These are phyloP conservation scores for Philotrypesis tridentata DNA, from an alignment of 1,140 invertebrate genomes.

Conservation along the genomic window DNA sequence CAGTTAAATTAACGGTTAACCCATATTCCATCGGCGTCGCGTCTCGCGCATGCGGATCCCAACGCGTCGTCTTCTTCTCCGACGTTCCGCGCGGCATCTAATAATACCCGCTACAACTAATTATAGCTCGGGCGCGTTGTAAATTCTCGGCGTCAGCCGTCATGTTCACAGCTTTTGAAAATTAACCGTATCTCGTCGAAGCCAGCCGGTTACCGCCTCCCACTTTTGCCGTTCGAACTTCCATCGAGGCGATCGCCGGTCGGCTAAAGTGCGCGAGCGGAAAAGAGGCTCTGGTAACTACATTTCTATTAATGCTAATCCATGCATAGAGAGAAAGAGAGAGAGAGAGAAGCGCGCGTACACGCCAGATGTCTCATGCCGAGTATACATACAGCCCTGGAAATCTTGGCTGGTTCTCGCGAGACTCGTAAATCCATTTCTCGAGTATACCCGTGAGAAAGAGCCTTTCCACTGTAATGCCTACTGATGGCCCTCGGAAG, in stretches of 20 bases:
- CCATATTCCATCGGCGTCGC: too few relatives aligned
- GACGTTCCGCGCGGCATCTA: background rate
- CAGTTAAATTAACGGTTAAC: too few relatives aligned
- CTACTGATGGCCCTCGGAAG: too few relatives aligned
- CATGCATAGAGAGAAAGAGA: background rate
- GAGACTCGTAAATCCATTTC: conserved; percentile 8
- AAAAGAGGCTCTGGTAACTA: conserved; percentile 33
- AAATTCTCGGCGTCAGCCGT: background rate
- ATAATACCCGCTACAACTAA: background rate
- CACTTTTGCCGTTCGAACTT: conserved; percentile 7
- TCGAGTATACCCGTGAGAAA: background rate
- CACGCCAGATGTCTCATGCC: background rate
- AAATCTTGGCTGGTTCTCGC: background rate
- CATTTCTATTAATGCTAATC: conserved; percentile 14
- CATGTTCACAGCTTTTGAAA: conserved; percentile 46
- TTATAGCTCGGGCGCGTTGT: background rate
- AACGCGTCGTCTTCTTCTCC: background rate
- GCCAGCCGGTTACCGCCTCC: conserved; percentile 40
- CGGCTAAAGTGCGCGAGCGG: conserved; percentile 1
- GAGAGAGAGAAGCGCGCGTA: background rate
- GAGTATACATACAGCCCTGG: too few relatives aligned
- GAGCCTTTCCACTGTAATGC: background rate
- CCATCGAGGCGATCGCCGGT: background rate
- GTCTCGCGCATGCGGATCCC: too few relatives aligned
- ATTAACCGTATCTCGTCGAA: conserved; percentile 45